phyloP scores from a whole-genome alignment of 2,888 invertebrate species.

The Lasius fuliginosus region DNA sequence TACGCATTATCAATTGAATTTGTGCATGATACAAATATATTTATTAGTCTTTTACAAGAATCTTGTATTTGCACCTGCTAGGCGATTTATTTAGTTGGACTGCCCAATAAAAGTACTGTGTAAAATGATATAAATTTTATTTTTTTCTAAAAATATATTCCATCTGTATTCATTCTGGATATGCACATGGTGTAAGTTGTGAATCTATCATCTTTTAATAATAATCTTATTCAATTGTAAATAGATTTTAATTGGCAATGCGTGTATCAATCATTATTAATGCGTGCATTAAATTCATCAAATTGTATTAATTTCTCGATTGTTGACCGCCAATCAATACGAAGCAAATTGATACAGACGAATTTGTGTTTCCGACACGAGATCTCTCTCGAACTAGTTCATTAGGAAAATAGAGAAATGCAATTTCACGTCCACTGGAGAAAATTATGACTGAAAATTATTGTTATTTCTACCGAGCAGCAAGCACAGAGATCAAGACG shows the following conservation, averaged over 20 bases:
- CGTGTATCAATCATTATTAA: no score
- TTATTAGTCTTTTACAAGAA: conserved; percentile 5
- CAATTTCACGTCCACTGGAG: conserved; percentile 22
- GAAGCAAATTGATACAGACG: neutral
- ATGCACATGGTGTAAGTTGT: neutral
- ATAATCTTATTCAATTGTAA: neutral
- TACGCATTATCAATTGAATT: conserved; percentile 15
- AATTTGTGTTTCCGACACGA: neutral
- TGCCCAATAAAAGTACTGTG: neutral
- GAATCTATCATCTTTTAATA: neutral
- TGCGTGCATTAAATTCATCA: neutral
- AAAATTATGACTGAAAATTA: conserved; percentile 53
- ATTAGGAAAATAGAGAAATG: conserved; percentile 52
- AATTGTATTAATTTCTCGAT: neutral
- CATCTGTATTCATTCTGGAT: conserved; percentile 1
- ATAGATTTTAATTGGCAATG: neutral
- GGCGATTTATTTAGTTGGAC: conserved; percentile 10
- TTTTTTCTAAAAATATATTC: neutral
- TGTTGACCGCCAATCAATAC: conserved; percentile 36
- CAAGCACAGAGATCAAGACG: conserved; percentile 38
- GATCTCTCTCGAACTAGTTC: conserved; percentile 30
- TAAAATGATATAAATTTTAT: conserved; percentile 18
- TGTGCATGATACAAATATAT: neutral
- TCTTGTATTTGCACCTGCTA: conserved; percentile 28
- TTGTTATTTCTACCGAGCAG: conserved; percentile 52